Evolutionary conservation across 1,140 invertebrate genomes (phyloP).

Genomic region (Neodiprion lecontei): DNA sequence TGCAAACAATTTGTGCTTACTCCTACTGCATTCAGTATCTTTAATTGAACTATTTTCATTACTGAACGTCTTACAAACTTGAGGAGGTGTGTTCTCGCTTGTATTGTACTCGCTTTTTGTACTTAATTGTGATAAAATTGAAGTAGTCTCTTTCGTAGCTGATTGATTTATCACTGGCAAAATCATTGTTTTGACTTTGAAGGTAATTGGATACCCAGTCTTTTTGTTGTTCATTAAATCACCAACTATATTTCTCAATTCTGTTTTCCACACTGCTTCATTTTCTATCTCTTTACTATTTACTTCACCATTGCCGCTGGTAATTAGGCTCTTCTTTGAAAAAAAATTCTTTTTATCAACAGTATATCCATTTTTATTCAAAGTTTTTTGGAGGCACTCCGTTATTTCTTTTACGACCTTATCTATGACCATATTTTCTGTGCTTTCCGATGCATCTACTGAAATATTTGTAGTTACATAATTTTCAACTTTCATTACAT

Average conservation of each 20-base stretch:
- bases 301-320: background rate
- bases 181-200: slow-evolving; percentile 1
- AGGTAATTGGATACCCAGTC: background rate
- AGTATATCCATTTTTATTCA: background rate
- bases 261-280: background rate
- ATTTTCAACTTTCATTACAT: background rate
- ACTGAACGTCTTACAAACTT: too few species aligned
- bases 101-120: too few species aligned
- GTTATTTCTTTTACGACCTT: background rate
- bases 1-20: too few species aligned
- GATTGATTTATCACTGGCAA: background rate
- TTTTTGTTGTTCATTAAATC: background rate
- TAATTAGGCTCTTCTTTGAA: background rate
- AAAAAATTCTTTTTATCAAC: background rate
- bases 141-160: too few species aligned
- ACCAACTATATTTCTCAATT: background rate
- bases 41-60: too few species aligned
- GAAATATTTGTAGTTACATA: background rate
- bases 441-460: background rate
- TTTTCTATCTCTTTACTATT: background rate
- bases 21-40: too few species aligned
- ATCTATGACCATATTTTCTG: background rate
- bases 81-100: too few species aligned
- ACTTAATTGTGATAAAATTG: too few species aligned
- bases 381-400: background rate